Base-by-base conservation (phyloP, 2,888 invertebrate species). In the Gortyna flavago region DNA sequence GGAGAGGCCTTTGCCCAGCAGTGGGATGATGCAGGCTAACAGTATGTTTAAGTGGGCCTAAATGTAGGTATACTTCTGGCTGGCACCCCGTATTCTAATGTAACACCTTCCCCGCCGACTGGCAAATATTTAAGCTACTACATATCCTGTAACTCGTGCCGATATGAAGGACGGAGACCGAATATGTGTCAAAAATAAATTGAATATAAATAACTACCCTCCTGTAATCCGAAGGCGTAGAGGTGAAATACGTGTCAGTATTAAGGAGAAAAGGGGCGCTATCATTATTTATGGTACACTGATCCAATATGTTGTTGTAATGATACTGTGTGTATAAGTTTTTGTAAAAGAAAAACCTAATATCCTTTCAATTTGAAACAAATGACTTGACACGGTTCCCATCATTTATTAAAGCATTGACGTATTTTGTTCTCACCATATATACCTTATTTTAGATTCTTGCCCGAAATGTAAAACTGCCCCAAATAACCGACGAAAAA, bases 121-220 rank as follows among this genome's bases (percentile, higher is more conserved):
- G 57, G 59, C 7, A 29, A 59, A 59, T 59, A 35, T 62, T 62
- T 21, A 35, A 62, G 5, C 32, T 9, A 32, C 61, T 32, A 1
- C 5, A 62, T 11, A 13, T 13, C 35, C 16, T n/a, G 2, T 25
- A 35, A 6, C n/a, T 48, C 21, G 9, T 75, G 4, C 11, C 41
- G n/a, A 25, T 11, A 72, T 1, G 35, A 69, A 29, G 11, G 11
- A 25, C 11, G 18, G 61, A n/a, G 0, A n/a, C 29, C 57, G 21
- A 77, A 77, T 59, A 72, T 35, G 41, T 79, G 80, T 72, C 79
- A 81, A 59, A 83, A 72, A 68, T 51, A 79, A 83, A 83, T 62
- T 68, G 67, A 79, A 57, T 62, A 71, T 83, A 79, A 72, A 81
- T 72, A 44, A 79, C 79, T 59, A 44, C 7, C 65, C 13, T 29